Evolutionary conservation across 2,113 vertebrate species (phyloP), one percentile per base, ranked within the genome.

Genomic region (Rattus rattus): DNA sequence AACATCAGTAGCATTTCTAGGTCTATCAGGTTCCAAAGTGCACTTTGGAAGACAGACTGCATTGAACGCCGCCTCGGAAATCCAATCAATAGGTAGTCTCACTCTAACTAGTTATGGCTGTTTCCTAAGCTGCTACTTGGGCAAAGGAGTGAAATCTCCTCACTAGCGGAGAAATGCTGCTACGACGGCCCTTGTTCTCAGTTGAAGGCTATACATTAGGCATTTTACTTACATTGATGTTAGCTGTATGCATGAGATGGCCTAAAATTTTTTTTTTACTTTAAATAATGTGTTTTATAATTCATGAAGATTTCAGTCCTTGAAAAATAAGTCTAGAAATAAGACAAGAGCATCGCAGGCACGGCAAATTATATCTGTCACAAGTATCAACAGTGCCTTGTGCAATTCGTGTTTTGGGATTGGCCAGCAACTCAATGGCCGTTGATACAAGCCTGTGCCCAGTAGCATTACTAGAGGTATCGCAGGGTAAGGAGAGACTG

Each of bases 31-130:
- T 61, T 70, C 70, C 79, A 47, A 81, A 92, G 86, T 93, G 43
- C 61, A 52, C 52, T 92, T 93, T 90, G 26, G 77, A 94, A 79
- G 30, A 30, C 84, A 17, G n/a, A 89, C 9, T 94, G 12, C 90
- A 43, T 73, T 91, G 56, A 92, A 69, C 76, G 30, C 33, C 20
- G 36, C 59, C 88, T 96, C 92, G 72, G 52, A 95, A 95, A 73
- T 76, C 43, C 88, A 89, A 72, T 88, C 39, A 59, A 39, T 76
- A 76, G 93, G 19, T 49, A 5, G 65, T 63, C 2, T 61, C 91
- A 13, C 39, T n/a, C 59, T 88, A 49, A 30, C 47, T 26, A 83
- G 26, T 88, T 54, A 54, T 5, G 63, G 28, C 36, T 22, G 10
- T 39, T 49, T 79, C 20, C 61, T 63, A 56, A 80, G 47, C 67